Base-by-base conservation (phyloP, 2,797 vertebrate genomes). In the Caiman crocodilus region DNA sequence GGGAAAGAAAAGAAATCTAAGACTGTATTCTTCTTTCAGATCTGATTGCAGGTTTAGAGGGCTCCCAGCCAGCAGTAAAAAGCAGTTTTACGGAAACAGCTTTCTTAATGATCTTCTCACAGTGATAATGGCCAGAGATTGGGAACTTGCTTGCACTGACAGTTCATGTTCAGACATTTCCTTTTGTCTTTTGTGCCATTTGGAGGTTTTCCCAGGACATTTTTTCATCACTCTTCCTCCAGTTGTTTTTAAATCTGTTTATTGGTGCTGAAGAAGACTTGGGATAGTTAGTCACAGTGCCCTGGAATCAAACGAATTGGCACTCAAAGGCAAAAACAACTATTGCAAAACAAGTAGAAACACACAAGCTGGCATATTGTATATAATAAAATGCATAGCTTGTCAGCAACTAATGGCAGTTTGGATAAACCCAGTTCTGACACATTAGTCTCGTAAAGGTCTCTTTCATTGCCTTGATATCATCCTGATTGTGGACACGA, bases 181-280 rank as follows among this genome's bases (percentile, higher is more conserved):
- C 90, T 93, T 82, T 79, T 1, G 3, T 93, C 88, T 91, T 50
- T 91, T 83, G 79, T 14, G 76, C 95, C 95, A 90, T 92, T 96
- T 95, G 94, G 96, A 97, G 93, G 79, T 89, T 94, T 96, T 96
- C 95, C 96, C 94, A 94, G 96, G 94, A 97, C 93, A 87, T 96
- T 96, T 92, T 50, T 92, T 94, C 89, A 88, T 94, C 90, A 50
- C 42, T 94, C 79, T 90, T 96, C 89, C 90, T 96, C 87, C 90
- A 79, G 50, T 94, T 96, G 92, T 95, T 95, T 96, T 95, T 85
- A 90, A 89, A 94, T 94, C 90, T 96, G 94, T 95, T 96, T 94
- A 94, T 94, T 95, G 96, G 25, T 77, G 87, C 92, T 95, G 96
- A 94, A 94, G 94, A 20, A 94, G 93, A 65, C 61, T 28, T 87